These are phyloP conservation scores for Biston stratarius DNA, from an alignment of 2,888 invertebrate genomes.

Conservation along the genomic window DNA sequence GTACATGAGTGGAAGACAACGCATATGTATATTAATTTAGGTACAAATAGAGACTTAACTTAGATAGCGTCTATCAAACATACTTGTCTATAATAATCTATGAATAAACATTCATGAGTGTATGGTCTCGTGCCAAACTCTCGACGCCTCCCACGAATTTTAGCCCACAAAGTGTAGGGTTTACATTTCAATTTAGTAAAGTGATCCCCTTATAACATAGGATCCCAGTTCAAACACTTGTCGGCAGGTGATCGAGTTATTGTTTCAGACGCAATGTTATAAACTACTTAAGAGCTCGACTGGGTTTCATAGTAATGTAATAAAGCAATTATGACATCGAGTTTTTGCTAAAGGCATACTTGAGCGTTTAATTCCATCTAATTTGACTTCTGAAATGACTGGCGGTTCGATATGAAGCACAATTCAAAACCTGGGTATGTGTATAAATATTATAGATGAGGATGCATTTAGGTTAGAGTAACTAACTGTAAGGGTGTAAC, in stretches of 20 bases:
- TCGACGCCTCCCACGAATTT: background rate
- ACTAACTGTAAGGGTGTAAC: no score
- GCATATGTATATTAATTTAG: background rate
- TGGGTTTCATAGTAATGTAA: background rate
- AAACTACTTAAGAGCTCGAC: background rate
- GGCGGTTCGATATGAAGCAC: no score
- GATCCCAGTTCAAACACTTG: slow-evolving; percentile 23
- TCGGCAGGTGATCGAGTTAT: slow-evolving; percentile 7
- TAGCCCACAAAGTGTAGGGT: slow-evolving; percentile 9
- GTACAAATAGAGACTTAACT: background rate
- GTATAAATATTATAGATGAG: no score
- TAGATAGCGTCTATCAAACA: slow-evolving; percentile 1
- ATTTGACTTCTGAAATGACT: no score
- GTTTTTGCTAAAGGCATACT: no score
- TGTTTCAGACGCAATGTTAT: slow-evolving; percentile 9
- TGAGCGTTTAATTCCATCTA: no score
- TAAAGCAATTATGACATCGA: no score
- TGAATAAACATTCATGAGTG: slow-evolving; percentile 10
- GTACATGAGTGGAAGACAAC: no score
- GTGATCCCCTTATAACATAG: slow-evolving; percentile 21
- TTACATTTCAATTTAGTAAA: slow-evolving; percentile 28
- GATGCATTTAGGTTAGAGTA: no score
- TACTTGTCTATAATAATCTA: slow-evolving; percentile 4
- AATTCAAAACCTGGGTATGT: no score
- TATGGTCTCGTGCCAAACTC: slow-evolving; percentile 5